Evolutionary conservation across 2,113 vertebrate genomes (phyloP), one percentile per base, ranked within the genome.

Genomic region (Cisticola juncidis): DNA sequence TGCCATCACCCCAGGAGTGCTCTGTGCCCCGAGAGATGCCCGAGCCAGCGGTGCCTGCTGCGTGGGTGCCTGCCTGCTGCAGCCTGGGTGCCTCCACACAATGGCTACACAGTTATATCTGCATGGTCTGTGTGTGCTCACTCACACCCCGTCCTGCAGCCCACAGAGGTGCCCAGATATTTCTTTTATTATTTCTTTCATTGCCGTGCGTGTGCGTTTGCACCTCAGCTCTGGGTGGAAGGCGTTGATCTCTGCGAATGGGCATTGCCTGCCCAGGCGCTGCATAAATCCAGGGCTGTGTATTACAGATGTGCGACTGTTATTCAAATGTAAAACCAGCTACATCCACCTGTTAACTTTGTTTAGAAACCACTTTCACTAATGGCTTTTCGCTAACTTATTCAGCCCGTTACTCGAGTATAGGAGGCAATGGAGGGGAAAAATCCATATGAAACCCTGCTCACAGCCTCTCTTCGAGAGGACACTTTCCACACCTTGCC

Each of bases 311-410:
- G 89, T 81, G 95, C 45, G 64, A 15, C 68, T 92, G 82, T 42
- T 64, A 88, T 81, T 90, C 94, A 40, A n/a, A 66, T 51, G 84
- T 73, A 54, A 86, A 96, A 77, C 60, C 96, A 70, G 88, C 92
- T 84, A 93, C 90, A 74, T 97, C 96, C 96, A 97, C 96, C 95
- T 97, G 96, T 97, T 97, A 97, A 95, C 96, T 96, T 94, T 96
- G 95, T 92, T 97, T 96, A 95, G 94, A 95, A 96, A 96, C 90
- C 95, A 90, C 96, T 97, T 90, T 50, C 94, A 71, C 95, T 96
- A 97, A 97, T 97, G 94, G 96, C 94, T 97, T 96, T 96, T 86
- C 82, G 45, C 94, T 94, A 96, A 96, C 93, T 97, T 96, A 88
- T 74, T 94, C 96, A 93, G 85, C 11, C 90, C 90, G 90, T 93